Percentiles rank a stretch among this genome's conserved stretches.
phyloP scores from a whole-genome alignment of 2,888 invertebrate genomes.

The Heteromyza rotundicornis region DNA sequence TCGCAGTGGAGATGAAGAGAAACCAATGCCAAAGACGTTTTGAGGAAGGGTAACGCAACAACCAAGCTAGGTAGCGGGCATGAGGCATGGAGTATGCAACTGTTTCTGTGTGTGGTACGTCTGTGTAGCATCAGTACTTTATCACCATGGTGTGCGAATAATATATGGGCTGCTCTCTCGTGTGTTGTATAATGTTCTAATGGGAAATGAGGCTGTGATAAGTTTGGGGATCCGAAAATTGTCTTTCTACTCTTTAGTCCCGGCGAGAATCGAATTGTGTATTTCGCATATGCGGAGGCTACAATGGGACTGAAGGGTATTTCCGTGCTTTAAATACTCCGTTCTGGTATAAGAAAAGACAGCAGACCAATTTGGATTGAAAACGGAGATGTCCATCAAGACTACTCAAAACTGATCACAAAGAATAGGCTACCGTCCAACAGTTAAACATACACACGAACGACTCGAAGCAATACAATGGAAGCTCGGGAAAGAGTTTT shows the following conservation, averaged over 20 bases:
- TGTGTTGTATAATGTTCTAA: conserved; percentile 62
- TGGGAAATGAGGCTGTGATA: conserved; percentile 63
- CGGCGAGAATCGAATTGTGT: conserved; percentile 53
- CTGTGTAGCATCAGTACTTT: conserved; percentile 1
- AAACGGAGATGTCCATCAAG: no score
- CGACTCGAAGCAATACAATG: no score
- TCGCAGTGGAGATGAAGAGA: not conserved
- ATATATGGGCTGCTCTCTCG: conserved; percentile 50
- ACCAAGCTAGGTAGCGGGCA: not conserved
- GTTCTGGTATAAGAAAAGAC: no score
- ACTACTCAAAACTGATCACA: no score
- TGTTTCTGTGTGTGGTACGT: not conserved
- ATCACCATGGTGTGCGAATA: conserved; percentile 32
- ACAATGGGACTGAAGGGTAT: not conserved
- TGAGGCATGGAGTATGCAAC: not conserved
- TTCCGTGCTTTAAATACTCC: no score
- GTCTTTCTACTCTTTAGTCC: conserved; percentile 56
- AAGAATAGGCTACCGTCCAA: no score
- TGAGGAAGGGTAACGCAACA: not conserved
- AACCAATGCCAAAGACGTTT: not conserved
- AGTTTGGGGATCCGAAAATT: conserved; percentile 63
- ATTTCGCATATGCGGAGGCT: conserved; percentile 41
- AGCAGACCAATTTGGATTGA: no score
- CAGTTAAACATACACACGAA: no score
- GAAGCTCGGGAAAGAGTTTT: no score